Conservation (phyloP, 2,113 vertebrate genomes). For the Burhinus bistriatus region DNA sequence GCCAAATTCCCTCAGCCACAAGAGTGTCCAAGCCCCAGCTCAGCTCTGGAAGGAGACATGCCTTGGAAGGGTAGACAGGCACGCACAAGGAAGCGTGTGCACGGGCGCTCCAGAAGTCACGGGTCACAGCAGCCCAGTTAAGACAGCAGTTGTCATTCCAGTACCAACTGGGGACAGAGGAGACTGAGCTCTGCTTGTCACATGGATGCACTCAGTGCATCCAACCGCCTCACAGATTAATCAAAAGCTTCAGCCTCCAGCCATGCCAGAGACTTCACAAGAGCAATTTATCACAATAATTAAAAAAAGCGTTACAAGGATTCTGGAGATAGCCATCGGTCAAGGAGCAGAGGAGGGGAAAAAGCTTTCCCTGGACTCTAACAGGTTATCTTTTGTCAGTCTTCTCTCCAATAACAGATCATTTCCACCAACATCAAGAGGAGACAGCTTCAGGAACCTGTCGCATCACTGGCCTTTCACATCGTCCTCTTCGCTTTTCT, state of each 20-base stretch:
- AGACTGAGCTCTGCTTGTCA: not conserved
- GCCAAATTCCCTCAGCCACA: not conserved
- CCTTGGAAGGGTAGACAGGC: not conserved
- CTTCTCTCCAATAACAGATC: not conserved
- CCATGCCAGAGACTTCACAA: not conserved
- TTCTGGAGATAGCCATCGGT: not conserved
- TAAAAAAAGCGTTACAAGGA: not conserved
- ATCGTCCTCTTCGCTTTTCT: not conserved
- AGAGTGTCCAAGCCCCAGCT: not conserved
- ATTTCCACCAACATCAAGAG: not conserved
- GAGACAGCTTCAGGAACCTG: not conserved
- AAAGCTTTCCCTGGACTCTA: not conserved
- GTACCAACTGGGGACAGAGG: not conserved
- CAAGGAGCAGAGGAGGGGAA: not conserved
- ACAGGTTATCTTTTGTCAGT: not conserved
- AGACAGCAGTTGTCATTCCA: not conserved
- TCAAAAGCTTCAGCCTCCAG: not conserved
- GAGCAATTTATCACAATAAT: not conserved
- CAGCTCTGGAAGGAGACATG: not conserved
- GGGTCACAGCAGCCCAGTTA: not conserved
- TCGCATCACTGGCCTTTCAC: not conserved
- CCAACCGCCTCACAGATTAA: not conserved
- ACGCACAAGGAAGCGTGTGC: rapidly evolving
- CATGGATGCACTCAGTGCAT: not conserved
- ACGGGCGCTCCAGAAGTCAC: not conserved